These are phyloP conservation scores for Eurystomus gularis DNA, from an alignment of 2,113 vertebrate genomes.

Conservation along the genomic window DNA sequence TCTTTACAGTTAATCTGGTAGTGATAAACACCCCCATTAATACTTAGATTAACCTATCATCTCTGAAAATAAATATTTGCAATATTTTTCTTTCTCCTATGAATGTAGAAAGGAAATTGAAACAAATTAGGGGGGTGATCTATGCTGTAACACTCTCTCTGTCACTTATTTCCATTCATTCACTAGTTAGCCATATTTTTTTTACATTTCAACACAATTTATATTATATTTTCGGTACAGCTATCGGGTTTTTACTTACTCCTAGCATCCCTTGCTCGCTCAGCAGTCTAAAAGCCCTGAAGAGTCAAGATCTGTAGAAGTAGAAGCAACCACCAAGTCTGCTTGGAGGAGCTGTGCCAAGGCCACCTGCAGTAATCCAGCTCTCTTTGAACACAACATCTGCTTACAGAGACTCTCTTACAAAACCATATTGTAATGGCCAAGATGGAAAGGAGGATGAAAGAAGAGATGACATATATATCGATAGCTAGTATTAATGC, in stretches of 20 bases:
- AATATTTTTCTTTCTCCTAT: conserved; percentile 35
- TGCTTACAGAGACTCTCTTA: not conserved
- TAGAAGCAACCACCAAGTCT: not conserved
- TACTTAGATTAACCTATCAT: conserved; percentile 6
- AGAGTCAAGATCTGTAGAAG: not conserved
- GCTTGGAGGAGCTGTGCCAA: not conserved
- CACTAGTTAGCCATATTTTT: not conserved
- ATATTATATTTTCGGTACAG: rapidly evolving
- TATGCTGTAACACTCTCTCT: not conserved
- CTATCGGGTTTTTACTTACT: not conserved
- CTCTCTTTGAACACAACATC: not conserved
- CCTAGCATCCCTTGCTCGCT: not conserved
- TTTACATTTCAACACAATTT: not conserved
- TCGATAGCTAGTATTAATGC: not conserved
- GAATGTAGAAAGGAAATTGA: not conserved
- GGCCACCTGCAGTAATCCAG: not conserved
- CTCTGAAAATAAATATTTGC: conserved; percentile 30
- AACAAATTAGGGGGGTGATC: conserved; percentile 4
- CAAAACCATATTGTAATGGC: not conserved
- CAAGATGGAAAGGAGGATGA: not conserved
- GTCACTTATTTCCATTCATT: not conserved
- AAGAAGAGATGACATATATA: not conserved
- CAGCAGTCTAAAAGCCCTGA: not conserved
- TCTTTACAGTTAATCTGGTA: not conserved
- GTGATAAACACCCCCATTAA: not conserved